A percentile compares a stretch with the other conserved stretches of the same genome.
Evolutionary conservation across 2,797 vertebrate genomes (phyloP).

Genomic region (Toxotes lorentzi): DNA sequence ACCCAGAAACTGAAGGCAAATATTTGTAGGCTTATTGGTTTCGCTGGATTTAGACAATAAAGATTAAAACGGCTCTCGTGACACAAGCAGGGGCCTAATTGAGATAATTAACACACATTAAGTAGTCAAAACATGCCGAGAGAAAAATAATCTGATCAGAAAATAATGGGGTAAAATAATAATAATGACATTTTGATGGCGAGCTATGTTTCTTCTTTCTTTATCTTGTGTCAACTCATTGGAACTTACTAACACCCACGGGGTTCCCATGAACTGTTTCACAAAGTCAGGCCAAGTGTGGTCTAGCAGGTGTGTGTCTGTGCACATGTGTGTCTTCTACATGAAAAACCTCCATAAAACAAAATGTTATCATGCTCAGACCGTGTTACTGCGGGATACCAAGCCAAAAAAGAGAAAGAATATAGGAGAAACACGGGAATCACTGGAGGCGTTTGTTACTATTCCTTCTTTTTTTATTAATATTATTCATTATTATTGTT

Average conservation of each 20-base stretch:
- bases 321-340: background rate
- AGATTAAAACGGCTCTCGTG: conserved; percentile 46
- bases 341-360: background rate
- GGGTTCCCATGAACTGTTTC: background rate
- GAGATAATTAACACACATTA: conserved; percentile 24
- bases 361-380: background rate
- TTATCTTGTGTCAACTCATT: background rate
- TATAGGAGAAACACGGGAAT: background rate
- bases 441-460: background rate
- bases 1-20: conserved; percentile 55
- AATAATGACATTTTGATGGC: background rate
- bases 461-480: background rate
- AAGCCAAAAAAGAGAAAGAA: background rate
- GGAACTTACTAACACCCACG: conserved; percentile 6
- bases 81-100: conserved; percentile 28
- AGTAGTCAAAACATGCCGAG: conserved; percentile 11
- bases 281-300: conserved; percentile 17
- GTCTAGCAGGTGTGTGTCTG: background rate
- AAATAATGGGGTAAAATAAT: background rate
- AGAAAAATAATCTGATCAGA: background rate
- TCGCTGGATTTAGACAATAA: conserved; percentile 45
- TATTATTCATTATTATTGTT: background rate
- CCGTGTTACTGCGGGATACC: background rate
- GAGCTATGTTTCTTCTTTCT: background rate
- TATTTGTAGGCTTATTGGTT: conserved; percentile 62